A percentile compares a stretch with the other conserved stretches of the same genome.
phyloP scores from a whole-genome alignment of 1,140 invertebrate genomes.

The Drosophila persimilis region DNA sequence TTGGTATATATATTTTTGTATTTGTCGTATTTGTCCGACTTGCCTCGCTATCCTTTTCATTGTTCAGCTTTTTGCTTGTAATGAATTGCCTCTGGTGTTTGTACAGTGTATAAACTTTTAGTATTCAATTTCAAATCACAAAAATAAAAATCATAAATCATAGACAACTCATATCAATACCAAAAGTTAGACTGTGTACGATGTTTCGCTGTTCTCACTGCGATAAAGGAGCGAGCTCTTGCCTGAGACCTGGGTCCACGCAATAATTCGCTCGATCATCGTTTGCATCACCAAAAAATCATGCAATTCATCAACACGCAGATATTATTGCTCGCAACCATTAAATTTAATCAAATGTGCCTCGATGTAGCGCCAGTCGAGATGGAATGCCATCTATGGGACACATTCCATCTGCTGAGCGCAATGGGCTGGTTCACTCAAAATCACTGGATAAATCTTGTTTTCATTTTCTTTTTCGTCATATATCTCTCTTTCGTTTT shows the following conservation, averaged over 20 bases:
- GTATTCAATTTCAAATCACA: slow-evolving; percentile 40
- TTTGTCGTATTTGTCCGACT: slow-evolving; percentile 18
- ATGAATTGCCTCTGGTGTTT: slow-evolving; percentile 60
- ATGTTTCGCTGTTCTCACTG: slow-evolving; percentile 71
- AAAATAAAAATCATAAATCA: background rate
- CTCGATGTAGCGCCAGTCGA: slow-evolving; percentile 44
- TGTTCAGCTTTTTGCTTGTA: slow-evolving; percentile 26
- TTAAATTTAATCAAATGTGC: slow-evolving; percentile 62
- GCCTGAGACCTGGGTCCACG: slow-evolving; percentile 17
- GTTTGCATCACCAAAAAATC: slow-evolving; percentile 82
- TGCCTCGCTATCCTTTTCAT: slow-evolving; percentile 20
- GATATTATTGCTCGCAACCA: slow-evolving; percentile 83
- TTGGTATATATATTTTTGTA: slow-evolving; percentile 50
- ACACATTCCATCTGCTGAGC: slow-evolving; percentile 62
- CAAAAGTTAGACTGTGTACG: slow-evolving; percentile 59
- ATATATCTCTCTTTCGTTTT: slow-evolving; percentile 25
- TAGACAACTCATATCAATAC: slow-evolving; percentile 44
- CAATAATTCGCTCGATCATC: slow-evolving; percentile 81
- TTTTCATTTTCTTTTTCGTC: slow-evolving; percentile 16
- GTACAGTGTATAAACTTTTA: slow-evolving; percentile 51
- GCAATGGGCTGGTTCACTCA: slow-evolving; percentile 64
- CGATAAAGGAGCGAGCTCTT: slow-evolving; percentile 79
- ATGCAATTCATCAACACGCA: slow-evolving; percentile 83
- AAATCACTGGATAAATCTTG: slow-evolving; percentile 11
- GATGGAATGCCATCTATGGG: slow-evolving; percentile 50